These are phyloP conservation scores for Burhinus oedicnemus DNA, from an alignment of 2,113 vertebrate species.

Conservation along the genomic window DNA sequence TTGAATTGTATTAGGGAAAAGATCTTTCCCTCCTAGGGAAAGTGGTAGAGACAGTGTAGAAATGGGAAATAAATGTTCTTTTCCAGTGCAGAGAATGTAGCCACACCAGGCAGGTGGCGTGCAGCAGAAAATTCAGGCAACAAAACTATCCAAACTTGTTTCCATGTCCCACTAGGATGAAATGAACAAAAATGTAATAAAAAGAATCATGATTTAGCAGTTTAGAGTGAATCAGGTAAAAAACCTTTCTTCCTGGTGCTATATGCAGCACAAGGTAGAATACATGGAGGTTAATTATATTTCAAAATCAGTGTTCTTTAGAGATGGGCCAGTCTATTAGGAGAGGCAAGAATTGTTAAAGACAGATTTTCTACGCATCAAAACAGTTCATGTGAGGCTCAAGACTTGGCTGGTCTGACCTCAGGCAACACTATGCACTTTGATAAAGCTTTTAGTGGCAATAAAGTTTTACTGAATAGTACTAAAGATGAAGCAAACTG, in stretches of 20 bases:
- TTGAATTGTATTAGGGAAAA: conserved; percentile 1
- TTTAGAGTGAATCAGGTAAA: conserved; percentile 8
- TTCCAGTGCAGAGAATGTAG: background rate
- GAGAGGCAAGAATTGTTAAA: conserved; percentile 33
- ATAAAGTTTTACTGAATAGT: conserved; percentile 55
- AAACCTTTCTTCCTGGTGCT: background rate
- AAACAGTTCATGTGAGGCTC: conserved; percentile 29
- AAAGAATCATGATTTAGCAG: conserved; percentile 16
- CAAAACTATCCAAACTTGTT: conserved; percentile 6
- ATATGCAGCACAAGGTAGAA: background rate
- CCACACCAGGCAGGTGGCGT: background rate
- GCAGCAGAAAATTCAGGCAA: conserved; percentile 11
- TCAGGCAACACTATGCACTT: conserved; percentile 24
- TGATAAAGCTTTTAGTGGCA: conserved; percentile 53
- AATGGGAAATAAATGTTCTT: background rate
- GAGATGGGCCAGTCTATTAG: conserved; percentile 44
- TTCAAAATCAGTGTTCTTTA: conserved; percentile 28
- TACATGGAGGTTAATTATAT: conserved; percentile 15
- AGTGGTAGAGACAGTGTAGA: background rate
- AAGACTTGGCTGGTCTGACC: conserved; percentile 41
- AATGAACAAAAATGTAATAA: conserved; percentile 7
- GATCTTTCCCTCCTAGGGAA: background rate
- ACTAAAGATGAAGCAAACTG: conserved; percentile 40
- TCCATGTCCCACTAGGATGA: background rate
- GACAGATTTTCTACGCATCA: conserved; percentile 48